Percentiles rank a stretch among this genome's conserved stretches.
Conservation (phyloP, 2,797 vertebrate genomes). For the Botia kubotai region DNA sequence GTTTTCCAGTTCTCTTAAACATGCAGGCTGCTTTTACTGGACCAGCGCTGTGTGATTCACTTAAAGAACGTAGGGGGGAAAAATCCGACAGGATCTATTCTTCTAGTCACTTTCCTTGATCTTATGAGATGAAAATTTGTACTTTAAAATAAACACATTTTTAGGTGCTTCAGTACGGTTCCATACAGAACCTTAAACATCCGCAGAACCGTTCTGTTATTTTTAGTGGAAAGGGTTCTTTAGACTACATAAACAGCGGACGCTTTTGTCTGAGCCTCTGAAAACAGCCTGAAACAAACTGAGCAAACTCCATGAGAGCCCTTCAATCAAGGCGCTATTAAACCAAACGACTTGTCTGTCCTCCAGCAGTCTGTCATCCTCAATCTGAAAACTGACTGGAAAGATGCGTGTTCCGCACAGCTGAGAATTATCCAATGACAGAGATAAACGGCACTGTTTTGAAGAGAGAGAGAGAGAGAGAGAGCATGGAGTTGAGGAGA, state of each 20-base stretch:
- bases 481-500: conserved; percentile 30
- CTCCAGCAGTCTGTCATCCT: conserved; percentile 17
- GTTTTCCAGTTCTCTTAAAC: not conserved
- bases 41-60: not conserved
- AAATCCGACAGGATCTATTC: not conserved
- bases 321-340: conserved; percentile 46
- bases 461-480: conserved; percentile 37
- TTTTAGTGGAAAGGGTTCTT: no score
- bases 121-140: not conserved
- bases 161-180: no score
- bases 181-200: no score
- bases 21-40: not conserved
- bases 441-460: conserved; percentile 55
- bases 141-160: not conserved
- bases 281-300: not conserved
- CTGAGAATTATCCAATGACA: conserved; percentile 33
- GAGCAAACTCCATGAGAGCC: conserved; percentile 19
- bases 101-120: not conserved
- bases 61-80: not conserved
- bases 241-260: not conserved
- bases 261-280: not conserved
- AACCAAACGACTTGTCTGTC: conserved; percentile 20
- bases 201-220: no score
- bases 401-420: not conserved
- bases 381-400: not conserved